A percentile compares a stretch with the other conserved stretches of the same genome.
Evolutionary conservation across 2,113 vertebrate species (phyloP).

Genomic region (Tragelaphus strepsiceros): DNA sequence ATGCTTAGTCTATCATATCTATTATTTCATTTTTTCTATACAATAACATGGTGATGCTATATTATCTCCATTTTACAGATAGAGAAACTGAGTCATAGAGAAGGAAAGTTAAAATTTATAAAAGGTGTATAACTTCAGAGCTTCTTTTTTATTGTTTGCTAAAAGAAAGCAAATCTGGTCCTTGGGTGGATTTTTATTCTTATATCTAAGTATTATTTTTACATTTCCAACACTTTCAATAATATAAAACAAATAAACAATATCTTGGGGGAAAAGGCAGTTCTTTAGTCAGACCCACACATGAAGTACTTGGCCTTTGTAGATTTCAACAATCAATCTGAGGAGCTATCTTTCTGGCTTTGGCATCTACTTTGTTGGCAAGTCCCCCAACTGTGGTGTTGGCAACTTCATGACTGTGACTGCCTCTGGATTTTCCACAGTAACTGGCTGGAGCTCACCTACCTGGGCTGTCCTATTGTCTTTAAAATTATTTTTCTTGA

Average conservation of each 20-base stretch:
- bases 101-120: not conserved
- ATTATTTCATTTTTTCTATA: not conserved
- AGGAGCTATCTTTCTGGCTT: slow-evolving; percentile 39
- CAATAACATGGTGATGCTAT: not conserved
- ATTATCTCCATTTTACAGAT: not conserved
- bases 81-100: not conserved
- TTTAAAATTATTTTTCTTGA: slow-evolving; percentile 47
- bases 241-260: slow-evolving; percentile 7
- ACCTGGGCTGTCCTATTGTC: slow-evolving; percentile 44
- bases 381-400: slow-evolving; percentile 43
- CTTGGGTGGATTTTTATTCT: not conserved
- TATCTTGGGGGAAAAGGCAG: not conserved
- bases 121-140: not conserved
- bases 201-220: not conserved
- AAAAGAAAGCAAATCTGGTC: not conserved
- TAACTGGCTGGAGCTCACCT: slow-evolving; percentile 47
- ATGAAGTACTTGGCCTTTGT: slow-evolving; percentile 56
- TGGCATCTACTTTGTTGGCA: slow-evolving; percentile 59
- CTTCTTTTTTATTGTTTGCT: not conserved
- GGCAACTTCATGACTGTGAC: slow-evolving; percentile 40
- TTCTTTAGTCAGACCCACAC: slow-evolving; percentile 37
- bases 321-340: slow-evolving; percentile 56
- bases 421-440: slow-evolving; percentile 51
- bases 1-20: not conserved
- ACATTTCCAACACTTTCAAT: not conserved